A percentile compares a stretch with the other conserved stretches of the same genome.
These are phyloP conservation scores for Gymnodraco acuticeps DNA, from an alignment of 2,797 vertebrate species.

Conservation along the genomic window DNA sequence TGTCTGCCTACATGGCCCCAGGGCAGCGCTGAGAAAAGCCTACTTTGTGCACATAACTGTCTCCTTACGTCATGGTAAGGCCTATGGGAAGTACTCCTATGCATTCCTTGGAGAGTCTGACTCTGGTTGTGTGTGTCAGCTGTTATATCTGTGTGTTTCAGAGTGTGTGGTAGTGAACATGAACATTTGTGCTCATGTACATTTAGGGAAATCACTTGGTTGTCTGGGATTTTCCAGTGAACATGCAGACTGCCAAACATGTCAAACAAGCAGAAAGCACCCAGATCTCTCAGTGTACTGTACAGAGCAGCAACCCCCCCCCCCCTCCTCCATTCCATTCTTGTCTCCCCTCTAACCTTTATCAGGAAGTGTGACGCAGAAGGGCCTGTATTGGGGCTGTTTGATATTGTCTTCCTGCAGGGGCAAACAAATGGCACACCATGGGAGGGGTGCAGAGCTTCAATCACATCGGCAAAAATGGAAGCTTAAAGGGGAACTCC, in stretches of 20 bases:
- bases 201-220: slow-evolving; percentile 20
- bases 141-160: slow-evolving; percentile 25
- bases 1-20: slow-evolving; percentile 60
- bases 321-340: slow-evolving; percentile 19
- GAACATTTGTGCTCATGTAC: slow-evolving; percentile 18
- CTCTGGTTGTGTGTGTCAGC: slow-evolving; percentile 42
- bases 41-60: slow-evolving; percentile 76
- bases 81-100: slow-evolving; percentile 73
- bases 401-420: slow-evolving; percentile 66
- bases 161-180: slow-evolving; percentile 13
- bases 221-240: slow-evolving; percentile 1
- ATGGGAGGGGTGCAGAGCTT: slow-evolving; percentile 25
- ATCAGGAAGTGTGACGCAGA: slow-evolving; percentile 70
- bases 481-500: slow-evolving; percentile 26
- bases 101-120: slow-evolving; percentile 66
- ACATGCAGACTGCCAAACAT: slow-evolving; percentile 10
- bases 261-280: slow-evolving; percentile 1
- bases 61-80: slow-evolving; percentile 72
- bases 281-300: slow-evolving; percentile 9
- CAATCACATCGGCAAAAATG: slow-evolving; percentile 21
- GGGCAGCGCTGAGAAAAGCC: slow-evolving; percentile 69
- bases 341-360: slow-evolving; percentile 61
- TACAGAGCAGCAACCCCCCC: slow-evolving; percentile 18
- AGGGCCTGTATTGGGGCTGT: slow-evolving; percentile 44
- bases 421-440: slow-evolving; percentile 44